Evolutionary conservation across 1,140 invertebrate species (phyloP).

Genomic region (Caenorhabditis briggsae): DNA sequence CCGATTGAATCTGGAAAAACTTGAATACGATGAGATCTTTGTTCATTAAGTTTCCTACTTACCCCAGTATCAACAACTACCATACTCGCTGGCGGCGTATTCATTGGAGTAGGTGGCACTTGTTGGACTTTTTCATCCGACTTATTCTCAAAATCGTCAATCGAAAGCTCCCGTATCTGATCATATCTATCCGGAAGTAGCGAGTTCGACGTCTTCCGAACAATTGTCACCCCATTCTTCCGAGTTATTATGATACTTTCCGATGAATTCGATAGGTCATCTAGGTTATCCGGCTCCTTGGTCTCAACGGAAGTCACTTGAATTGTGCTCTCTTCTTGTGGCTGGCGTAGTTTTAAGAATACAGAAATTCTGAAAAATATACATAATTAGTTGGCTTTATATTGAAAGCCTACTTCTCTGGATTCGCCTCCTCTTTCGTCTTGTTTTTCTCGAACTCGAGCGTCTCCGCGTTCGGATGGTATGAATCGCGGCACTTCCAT

Average conservation of each 20-base stretch:
- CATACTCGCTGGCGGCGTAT: slow-evolving; percentile 21
- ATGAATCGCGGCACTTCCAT: slow-evolving; percentile 44
- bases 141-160: slow-evolving; percentile 34
- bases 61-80: slow-evolving; percentile 17
- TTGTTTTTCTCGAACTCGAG: slow-evolving; percentile 51
- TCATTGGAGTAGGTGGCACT: slow-evolving; percentile 33
- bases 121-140: neutral
- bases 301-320: slow-evolving; percentile 18
- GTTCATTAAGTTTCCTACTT: neutral
- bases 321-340: slow-evolving; percentile 31
- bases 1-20: slow-evolving; percentile 7
- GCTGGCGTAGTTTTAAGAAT: slow-evolving; percentile 18
- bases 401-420: slow-evolving; percentile 1
- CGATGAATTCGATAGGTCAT: neutral
- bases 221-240: slow-evolving; percentile 30
- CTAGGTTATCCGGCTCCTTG: neutral
- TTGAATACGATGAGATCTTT: too few species aligned
- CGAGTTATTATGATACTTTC: slow-evolving; percentile 53
- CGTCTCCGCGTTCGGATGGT: slow-evolving; percentile 31
- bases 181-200: slow-evolving; percentile 21
- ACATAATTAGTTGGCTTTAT: neutral
- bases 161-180: slow-evolving; percentile 15
- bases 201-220: slow-evolving; percentile 30
- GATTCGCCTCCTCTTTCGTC: slow-evolving; percentile 37
- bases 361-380: slow-evolving; percentile 37